Conservation (phyloP, 2,888 invertebrate genomes). For the Platerodrilus igneus region DNA sequence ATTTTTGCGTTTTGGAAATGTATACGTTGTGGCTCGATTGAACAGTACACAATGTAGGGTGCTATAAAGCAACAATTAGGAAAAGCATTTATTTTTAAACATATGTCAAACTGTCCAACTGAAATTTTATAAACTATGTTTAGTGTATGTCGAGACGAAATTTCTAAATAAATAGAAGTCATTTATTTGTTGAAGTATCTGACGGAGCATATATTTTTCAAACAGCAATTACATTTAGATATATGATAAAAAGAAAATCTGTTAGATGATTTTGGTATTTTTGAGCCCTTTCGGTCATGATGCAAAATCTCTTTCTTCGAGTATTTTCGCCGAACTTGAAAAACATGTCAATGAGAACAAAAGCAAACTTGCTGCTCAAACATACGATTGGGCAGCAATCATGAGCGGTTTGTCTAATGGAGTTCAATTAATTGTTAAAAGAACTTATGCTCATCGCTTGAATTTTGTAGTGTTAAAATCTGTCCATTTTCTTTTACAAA, state of each 20-base stretch:
- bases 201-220: conserved; percentile 25
- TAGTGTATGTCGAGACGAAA: conserved; percentile 31
- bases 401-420: too few relatives aligned
- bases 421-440: too few relatives aligned
- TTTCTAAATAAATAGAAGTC: conserved; percentile 24
- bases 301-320: conserved; percentile 12
- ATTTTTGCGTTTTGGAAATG: conserved; percentile 13
- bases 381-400: conserved; percentile 32
- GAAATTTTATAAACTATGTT: conserved; percentile 36
- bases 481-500: too few relatives aligned
- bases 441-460: too few relatives aligned
- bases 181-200: conserved; percentile 16
- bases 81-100: conserved; percentile 33
- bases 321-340: conserved; percentile 21
- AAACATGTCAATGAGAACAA: conserved; percentile 6
- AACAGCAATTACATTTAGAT: conserved; percentile 27
- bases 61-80: conserved; percentile 31
- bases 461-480: too few relatives aligned
- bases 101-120: conserved; percentile 33
- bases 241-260: conserved; percentile 23
- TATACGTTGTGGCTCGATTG: conserved; percentile 20
- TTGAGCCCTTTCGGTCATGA: too few relatives aligned
- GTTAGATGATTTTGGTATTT: conserved; percentile 31
- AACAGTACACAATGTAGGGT: conserved; percentile 19
- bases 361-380: conserved; percentile 31